A percentile compares a stretch with the other conserved stretches of the same genome.
Evolutionary conservation across 2,888 invertebrate genomes (phyloP).

Genomic region (Hypercompe scribonia): DNA sequence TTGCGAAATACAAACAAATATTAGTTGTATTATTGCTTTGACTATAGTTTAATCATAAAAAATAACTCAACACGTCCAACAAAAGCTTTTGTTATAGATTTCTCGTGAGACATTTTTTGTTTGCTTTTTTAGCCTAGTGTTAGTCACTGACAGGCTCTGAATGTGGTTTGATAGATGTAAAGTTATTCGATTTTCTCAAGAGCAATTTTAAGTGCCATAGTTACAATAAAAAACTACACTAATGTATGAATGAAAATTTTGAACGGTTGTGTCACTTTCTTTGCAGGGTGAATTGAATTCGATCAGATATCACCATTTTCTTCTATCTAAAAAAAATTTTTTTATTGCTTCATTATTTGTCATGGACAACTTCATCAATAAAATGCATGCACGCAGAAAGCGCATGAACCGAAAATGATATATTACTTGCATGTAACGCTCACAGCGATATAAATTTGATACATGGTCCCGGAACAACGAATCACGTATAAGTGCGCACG

Average conservation of each 20-base stretch:
- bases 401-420: slow-evolving; percentile 37
- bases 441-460: slow-evolving; percentile 52
- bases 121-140: neutral
- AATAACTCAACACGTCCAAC: neutral
- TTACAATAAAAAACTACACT: too few species aligned
- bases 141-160: neutral
- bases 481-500: slow-evolving; percentile 55
- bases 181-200: neutral
- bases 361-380: neutral
- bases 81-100: neutral
- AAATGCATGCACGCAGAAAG: slow-evolving; percentile 8
- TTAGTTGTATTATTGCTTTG: neutral
- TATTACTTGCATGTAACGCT: slow-evolving; percentile 41
- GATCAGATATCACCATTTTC: neutral
- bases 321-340: neutral
- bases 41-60: neutral
- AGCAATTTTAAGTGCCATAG: neutral
- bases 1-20: neutral
- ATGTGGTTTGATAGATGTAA: neutral
- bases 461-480: slow-evolving; percentile 62
- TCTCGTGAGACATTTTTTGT: neutral
- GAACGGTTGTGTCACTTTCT: neutral
- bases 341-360: neutral
- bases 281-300: neutral
- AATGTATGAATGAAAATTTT: neutral